Base-by-base conservation (phyloP, 2,113 vertebrate genomes). In the Caranx ignobilis region DNA sequence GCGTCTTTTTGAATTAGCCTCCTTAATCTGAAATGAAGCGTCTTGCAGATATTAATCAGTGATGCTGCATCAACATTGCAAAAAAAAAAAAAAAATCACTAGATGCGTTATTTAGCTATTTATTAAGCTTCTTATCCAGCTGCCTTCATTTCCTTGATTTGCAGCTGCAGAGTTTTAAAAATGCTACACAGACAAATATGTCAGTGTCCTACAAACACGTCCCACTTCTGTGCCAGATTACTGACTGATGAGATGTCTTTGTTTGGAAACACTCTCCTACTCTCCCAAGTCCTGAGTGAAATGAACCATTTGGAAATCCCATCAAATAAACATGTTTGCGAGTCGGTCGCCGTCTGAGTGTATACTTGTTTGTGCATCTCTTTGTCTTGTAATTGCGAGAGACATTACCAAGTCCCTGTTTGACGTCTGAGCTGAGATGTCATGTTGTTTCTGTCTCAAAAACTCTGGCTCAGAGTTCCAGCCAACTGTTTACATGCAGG, bases 241-340 rank as follows among this genome's bases (percentile, higher is more conserved):
- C 43, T 32, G 43, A 52, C 64, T 18, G 72, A 61, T 5, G 57
- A 67, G 68, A 77, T 71, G 5, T 69, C 75, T 79, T 67, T 85
- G 85, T 85, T 84, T 87, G 77, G 56, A 82, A 81, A 78, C 75
- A 80, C 18, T 48, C 34, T 11, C n/a, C 61, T 11, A 0, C 26
- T 8, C 77, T 69, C 59, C 31, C 15, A 34, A 81, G 90, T 94
- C 91, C 88, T 88, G 81, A 82, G 95, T 88, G 85, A 93, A 87
- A 90, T 83, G 84, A 91, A 91, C 87, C 92, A 80, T 94, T 85
- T 82, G 80, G 82, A 91, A 93, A 92, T 89, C 81, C 80, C 89
- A 89, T 89, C 21, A 87, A 88, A 89, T 80, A 85, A 89, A 86
- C 81, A 83, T 86, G 77, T 79, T 64, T 75, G 65, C 26, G 39